These are phyloP conservation scores for Onthophagus sagittarius DNA, from an alignment of 2,888 invertebrate species.

Conservation along the genomic window DNA sequence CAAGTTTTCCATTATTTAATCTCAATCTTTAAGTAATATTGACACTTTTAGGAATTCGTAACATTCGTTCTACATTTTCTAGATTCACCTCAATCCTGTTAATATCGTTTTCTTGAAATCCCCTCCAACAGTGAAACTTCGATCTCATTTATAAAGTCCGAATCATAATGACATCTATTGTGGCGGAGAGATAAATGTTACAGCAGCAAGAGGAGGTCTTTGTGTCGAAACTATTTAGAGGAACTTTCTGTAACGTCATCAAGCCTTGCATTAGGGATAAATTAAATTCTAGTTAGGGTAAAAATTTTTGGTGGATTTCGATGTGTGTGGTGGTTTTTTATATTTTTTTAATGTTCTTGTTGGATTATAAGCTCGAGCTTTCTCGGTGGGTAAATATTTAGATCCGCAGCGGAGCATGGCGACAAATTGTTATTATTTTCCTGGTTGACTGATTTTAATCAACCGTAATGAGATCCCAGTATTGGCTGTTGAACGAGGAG, in stretches of 20 bases:
- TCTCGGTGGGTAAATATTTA: constrained; percentile 5
- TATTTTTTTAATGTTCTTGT: background rate
- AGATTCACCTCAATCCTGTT: background rate
- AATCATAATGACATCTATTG: background rate
- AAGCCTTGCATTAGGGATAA: background rate
- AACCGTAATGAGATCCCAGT: constrained; percentile 8
- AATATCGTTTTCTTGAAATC: background rate
- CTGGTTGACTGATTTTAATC: constrained; percentile 7
- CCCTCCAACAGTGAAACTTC: background rate
- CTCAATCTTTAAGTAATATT: too few species aligned
- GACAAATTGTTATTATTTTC: constrained; percentile 10
- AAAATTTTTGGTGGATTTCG: background rate
- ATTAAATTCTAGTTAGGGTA: background rate
- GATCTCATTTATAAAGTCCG: background rate
- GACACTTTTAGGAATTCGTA: background rate
- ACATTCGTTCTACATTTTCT: background rate
- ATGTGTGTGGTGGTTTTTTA: background rate
- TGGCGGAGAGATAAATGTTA: background rate
- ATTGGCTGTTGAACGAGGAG: background rate
- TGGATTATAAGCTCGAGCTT: background rate
- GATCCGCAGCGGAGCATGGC: background rate
- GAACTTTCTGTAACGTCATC: background rate
- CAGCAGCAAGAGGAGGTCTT: background rate
- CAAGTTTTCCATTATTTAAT: too few species aligned
- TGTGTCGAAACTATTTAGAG: background rate